A percentile compares a stretch with the other conserved stretches of the same genome.
phyloP scores from a whole-genome alignment of 2,797 vertebrate species.

The Anableps anableps region DNA sequence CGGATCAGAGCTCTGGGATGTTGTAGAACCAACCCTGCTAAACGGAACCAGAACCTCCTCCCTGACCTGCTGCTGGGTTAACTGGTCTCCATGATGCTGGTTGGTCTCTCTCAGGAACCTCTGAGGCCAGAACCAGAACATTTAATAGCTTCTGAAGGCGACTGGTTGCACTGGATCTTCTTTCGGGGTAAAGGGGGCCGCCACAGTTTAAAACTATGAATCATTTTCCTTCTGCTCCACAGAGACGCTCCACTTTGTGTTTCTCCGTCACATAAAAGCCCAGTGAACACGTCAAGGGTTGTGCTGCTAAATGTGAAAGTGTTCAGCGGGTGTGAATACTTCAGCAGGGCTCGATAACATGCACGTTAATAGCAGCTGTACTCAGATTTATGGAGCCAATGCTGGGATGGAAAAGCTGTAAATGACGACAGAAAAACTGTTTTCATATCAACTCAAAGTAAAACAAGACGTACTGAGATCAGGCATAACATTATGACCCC shows the following conservation, averaged over 20 bases:
- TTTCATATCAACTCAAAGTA: neutral
- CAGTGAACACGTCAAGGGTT: neutral
- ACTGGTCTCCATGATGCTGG: no score
- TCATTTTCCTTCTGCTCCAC: neutral
- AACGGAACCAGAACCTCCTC: no score
- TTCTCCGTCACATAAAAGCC: neutral
- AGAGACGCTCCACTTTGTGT: no score
- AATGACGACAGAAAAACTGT: neutral
- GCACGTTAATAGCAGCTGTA: neutral
- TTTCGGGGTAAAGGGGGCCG: no score
- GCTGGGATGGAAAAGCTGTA: neutral
- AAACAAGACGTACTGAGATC: neutral
- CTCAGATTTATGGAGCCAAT: neutral
- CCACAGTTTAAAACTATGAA: neutral
- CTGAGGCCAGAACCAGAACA: no score
- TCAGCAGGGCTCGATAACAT: neutral
- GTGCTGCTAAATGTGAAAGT: neutral
- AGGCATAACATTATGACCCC: constrained; percentile 5
- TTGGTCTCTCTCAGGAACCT: no score
- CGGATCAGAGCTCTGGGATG: no score
- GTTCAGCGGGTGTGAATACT: neutral
- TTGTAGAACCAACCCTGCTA: no score
- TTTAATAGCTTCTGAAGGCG: no score
- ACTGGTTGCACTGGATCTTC: no score
- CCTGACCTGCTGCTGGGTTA: no score